Conservation (phyloP, 2,797 vertebrate species). For the Centropyge bicolor region DNA sequence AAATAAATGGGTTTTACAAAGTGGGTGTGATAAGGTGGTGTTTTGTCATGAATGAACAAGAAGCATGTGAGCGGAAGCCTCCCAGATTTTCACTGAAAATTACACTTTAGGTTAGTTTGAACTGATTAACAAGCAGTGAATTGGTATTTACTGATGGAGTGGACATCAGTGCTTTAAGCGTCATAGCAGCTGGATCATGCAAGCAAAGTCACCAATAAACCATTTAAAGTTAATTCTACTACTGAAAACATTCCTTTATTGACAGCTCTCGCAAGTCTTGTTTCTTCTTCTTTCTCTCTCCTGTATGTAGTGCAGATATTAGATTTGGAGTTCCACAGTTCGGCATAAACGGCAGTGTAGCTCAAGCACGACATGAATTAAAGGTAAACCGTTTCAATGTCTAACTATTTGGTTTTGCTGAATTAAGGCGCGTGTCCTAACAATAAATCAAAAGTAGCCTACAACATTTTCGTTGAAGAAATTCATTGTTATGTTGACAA, state of each 20-base stretch:
- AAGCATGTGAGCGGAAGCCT: background rate
- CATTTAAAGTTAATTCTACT: background rate
- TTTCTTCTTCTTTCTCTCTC: too few species aligned
- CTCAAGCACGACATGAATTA: background rate
- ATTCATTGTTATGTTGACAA: background rate
- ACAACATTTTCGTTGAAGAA: background rate
- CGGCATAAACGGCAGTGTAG: background rate
- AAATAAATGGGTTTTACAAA: conserved; percentile 85
- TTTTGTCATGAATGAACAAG: conserved; percentile 18
- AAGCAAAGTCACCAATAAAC: too few species aligned
- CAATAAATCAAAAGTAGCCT: too few species aligned
- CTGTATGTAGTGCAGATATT: too few species aligned
- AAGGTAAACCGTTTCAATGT: background rate
- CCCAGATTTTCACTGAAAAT: background rate
- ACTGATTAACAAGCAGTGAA: background rate
- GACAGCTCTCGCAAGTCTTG: background rate
- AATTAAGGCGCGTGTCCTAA: background rate
- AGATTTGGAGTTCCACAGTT: background rate
- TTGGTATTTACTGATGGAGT: background rate
- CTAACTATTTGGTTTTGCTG: background rate
- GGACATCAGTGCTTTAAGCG: background rate
- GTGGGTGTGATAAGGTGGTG: conserved; percentile 21
- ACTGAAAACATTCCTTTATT: background rate
- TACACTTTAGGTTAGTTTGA: background rate
- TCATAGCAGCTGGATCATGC: background rate